Base-by-base conservation (phyloP, 2,113 vertebrate species). In the Electrona antarctica region DNA sequence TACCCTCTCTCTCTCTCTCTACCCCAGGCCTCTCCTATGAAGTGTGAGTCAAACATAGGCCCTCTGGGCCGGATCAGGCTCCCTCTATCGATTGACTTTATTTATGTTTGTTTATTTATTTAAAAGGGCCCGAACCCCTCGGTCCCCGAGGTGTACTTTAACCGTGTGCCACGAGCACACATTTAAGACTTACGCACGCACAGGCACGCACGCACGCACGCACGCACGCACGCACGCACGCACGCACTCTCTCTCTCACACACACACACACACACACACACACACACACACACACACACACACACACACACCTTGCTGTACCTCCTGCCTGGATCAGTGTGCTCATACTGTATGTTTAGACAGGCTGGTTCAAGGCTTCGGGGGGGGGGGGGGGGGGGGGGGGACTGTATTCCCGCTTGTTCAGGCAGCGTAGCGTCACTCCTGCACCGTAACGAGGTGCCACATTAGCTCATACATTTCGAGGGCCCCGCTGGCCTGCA, bases 101-200 rank as follows among this genome's bases (percentile, higher is more conserved):
- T 90, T 88, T 87, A 83, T 89, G 73, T 87, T 89, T 90, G 82
- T 76, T 73, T 74, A 60, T 87, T 90, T 88, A 85, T 87, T 87
- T 80, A 87, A 84, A 70, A 81, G 74, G 79, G 70, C 77, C 49
- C 75, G 77, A 87, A 86, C 74, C 73, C 55, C 57, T 71, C 69
- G 56, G 64, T 87, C 89, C 82, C 81, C 49, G 51, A 82, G 78
- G 89, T 82, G 86, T 88, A 75, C 71, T 91, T 21, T 87, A 69
- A 41, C 33, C 33, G 33, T 60, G 67, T 77, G 62, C 73, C 45
- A 28, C 60, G 33, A 41, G 33, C 33, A 41, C 33, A 41, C 33
- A 6, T 41, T 41, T 6, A 41, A 41, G 1, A 21, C 21, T 21
- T 21, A 21, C 5, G 33, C 48, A 49, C 76, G 54, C 65, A 71